A percentile compares a stretch with the other conserved stretches of the same genome.
Conservation (phyloP, 1,140 invertebrate species). For the Panulirus ornatus region DNA sequence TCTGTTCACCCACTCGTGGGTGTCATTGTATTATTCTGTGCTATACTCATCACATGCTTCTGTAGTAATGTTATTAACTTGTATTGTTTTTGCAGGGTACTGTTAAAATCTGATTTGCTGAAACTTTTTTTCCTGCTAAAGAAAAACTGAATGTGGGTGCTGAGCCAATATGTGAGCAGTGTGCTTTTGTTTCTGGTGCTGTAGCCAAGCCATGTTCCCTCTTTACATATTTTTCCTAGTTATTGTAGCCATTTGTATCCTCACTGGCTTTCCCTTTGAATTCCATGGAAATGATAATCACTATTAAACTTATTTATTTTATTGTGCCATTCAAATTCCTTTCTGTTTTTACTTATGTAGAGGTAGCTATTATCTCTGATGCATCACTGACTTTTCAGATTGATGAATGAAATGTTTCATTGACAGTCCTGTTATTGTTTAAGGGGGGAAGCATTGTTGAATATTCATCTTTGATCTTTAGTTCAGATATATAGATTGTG, state of each 20-base stretch:
- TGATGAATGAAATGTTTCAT: no score
- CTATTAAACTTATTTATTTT: no score
- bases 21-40: conserved; percentile 19
- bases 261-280: neutral
- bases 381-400: no score
- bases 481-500: no score
- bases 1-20: conserved; percentile 5
- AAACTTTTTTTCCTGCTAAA: conserved; percentile 42
- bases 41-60: conserved; percentile 49
- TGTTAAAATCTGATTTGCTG: conserved; percentile 43
- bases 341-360: no score
- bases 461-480: no score
- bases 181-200: conserved; percentile 58
- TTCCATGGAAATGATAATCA: no score
- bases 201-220: conserved; percentile 33
- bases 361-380: no score
- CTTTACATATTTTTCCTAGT: neutral
- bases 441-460: no score
- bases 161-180: conserved; percentile 24
- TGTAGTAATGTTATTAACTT: conserved; percentile 81
- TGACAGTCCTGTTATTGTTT: no score
- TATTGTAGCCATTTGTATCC: conserved; percentile 23
- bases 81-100: conserved; percentile 70
- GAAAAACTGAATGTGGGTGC: conserved; percentile 40
- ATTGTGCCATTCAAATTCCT: no score